A percentile compares a stretch with the other conserved stretches of the same genome.
Evolutionary conservation across 1,140 invertebrate genomes (phyloP).

Genomic region (Atopsyche davidsoni): DNA sequence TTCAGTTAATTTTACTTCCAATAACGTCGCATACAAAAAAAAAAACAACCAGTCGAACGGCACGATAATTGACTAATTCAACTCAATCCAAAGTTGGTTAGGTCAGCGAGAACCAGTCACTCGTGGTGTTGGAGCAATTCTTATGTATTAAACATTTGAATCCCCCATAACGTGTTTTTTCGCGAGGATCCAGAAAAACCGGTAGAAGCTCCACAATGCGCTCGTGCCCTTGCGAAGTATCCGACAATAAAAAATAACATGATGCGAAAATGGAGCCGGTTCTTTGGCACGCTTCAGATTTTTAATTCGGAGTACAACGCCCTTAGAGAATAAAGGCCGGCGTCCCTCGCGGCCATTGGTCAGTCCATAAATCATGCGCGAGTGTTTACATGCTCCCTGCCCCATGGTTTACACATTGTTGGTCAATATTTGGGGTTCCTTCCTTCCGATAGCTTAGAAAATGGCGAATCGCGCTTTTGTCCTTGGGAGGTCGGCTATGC

Average conservation of each 20-base stretch:
- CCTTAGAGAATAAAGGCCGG: conserved; percentile 6
- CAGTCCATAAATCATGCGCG: conserved; percentile 26
- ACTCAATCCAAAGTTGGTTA: conserved; percentile 27
- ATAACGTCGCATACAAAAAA: too few species aligned
- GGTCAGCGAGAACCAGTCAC: conserved; percentile 21
- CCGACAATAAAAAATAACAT: conserved; percentile 15
- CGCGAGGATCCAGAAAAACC: conserved; percentile 12
- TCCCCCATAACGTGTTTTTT: conserved; percentile 15
- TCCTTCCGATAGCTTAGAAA: conserved; percentile 3
- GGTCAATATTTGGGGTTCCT: conserved; percentile 23
- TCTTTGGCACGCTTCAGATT: conserved; percentile 9
- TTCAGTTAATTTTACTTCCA: too few species aligned
- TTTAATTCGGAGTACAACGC: conserved; percentile 23
- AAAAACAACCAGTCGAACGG: conserved; percentile 8
- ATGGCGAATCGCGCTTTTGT: conserved; percentile 9
- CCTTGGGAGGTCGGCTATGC: conserved; percentile 12
- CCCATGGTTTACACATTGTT: conserved; percentile 22
- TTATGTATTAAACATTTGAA: conserved; percentile 27
- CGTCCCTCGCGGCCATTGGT: conserved; percentile 20
- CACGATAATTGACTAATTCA: conserved; percentile 30
- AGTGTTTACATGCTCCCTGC: conserved; percentile 10
- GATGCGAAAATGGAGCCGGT: conserved; percentile 3
- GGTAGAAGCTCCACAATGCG: conserved; percentile 14
- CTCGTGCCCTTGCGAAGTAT: conserved; percentile 12
- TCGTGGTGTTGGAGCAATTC: conserved; percentile 26